A percentile compares a stretch with the other conserved stretches of the same genome.
These are phyloP conservation scores for Eira barbara DNA, from an alignment of 2,113 vertebrate genomes.

Conservation along the genomic window DNA sequence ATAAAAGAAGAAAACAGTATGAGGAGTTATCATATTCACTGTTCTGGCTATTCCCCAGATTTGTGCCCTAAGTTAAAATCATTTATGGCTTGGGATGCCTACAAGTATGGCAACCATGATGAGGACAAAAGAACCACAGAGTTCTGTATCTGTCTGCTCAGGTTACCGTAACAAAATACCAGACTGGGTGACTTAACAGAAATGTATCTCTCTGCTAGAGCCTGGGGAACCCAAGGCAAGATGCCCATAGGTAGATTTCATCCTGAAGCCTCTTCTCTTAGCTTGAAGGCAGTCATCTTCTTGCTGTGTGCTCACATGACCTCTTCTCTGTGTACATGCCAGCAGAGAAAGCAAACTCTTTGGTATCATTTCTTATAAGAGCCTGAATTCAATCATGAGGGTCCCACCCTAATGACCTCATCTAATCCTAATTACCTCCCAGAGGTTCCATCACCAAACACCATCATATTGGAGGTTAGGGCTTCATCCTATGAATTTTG, in stretches of 20 bases:
- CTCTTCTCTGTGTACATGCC: neutral
- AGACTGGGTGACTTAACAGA: neutral
- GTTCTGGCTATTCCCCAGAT: neutral
- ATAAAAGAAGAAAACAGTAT: neutral
- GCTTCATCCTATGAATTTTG: neutral
- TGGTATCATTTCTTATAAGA: neutral
- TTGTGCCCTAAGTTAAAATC: neutral
- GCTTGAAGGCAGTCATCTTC: neutral
- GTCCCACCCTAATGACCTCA: neutral
- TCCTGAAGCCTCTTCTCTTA: neutral
- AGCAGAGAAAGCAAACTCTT: neutral
- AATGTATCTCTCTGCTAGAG: neutral
- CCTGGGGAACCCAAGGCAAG: neutral
- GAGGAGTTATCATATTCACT: neutral
- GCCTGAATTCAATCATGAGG: neutral
- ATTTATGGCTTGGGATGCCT: neutral
- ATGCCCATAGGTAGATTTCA: neutral
- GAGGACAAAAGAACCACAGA: neutral
- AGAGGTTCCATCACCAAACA: neutral
- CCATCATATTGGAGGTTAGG: neutral
- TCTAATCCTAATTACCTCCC: neutral
- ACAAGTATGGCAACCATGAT: neutral
- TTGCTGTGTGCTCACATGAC: neutral
- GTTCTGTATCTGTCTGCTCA: neutral
- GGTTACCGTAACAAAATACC: neutral